Base-by-base conservation (phyloP, 2,888 invertebrate genomes). In the Auanema freiburgensis region DNA sequence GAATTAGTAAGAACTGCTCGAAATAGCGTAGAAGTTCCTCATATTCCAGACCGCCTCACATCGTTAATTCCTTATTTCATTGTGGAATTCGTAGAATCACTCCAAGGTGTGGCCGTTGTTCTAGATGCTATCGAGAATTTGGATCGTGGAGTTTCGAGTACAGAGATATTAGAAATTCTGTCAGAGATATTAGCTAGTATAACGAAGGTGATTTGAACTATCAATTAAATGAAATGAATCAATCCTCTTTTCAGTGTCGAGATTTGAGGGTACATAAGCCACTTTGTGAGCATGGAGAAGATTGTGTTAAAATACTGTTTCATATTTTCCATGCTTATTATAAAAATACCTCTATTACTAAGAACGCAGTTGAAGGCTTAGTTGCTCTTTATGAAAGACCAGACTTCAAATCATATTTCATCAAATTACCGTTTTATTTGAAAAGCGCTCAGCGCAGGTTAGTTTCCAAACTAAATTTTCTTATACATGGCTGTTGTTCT, bases 241-340 rank as follows among this genome's bases (percentile, higher is more conserved):
- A n/a, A n/a, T n/a, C n/a, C 8, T 49, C 25, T 10, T 46, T 58
- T 8, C 44, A 61, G 61, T 40, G 46, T 12, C 10, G 10, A 8
- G 25, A 14, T 8, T 43, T 49, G 8, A 41, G 33, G 44, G 18
- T 61, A n/a, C 25, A 25, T 12, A 12, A 12, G 3, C 12, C 23
- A 0, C 21, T 61, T 10, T 10, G 24, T 12, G 10, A 42, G 10
- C 25, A 54, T 21, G 24, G 18, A 21, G 33, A 54, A 2, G 55
- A 46, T 23, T 44, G 43, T 23, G 24, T 42, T 8, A 55, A 54
- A 14, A 54, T 46, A 18, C 54, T 61, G 12, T 61, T 61, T 24
- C 61, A 61, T 24, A 14, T 24, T n/a, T 33, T 61, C 49, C 54
- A 55, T 21, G 61, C 61, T 21, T 61, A 41, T 24, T 33, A 61